Conservation (phyloP, 2,888 invertebrate genomes). For the Ochropacha duplaris region DNA sequence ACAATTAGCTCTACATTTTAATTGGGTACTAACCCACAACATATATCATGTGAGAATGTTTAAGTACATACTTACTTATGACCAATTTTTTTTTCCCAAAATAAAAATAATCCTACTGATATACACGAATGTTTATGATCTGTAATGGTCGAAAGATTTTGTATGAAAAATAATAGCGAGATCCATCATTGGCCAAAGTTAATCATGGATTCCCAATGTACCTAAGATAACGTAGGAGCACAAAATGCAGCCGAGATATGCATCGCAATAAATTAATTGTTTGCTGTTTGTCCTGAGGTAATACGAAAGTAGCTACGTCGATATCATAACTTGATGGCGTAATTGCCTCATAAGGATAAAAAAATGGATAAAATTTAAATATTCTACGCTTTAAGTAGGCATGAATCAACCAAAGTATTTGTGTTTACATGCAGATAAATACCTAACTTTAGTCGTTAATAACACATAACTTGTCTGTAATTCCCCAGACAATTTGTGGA, state of each 20-base stretch:
- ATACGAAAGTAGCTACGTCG: conserved; percentile 18
- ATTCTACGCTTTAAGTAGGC: background rate
- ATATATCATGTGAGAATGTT: conserved; percentile 5
- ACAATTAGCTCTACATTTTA: conserved; percentile 52
- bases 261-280: conserved; percentile 45
- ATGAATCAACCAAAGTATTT: background rate
- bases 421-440: background rate
- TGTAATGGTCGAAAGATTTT: no score
- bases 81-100: background rate
- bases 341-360: conserved; percentile 4
- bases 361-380: background rate
- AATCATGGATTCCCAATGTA: no score
- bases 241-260: background rate
- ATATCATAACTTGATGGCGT: conserved; percentile 38
- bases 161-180: no score
- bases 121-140: no score
- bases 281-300: conserved; percentile 21
- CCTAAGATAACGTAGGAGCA: no score
- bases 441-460: background rate
- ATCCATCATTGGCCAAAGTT: no score
- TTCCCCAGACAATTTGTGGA: background rate
- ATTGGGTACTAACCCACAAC: conserved; percentile 12
- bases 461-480: background rate
- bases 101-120: no score
- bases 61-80: background rate